Base-by-base conservation (phyloP, 1,140 invertebrate genomes). In the Oncopeltus fasciatus region DNA sequence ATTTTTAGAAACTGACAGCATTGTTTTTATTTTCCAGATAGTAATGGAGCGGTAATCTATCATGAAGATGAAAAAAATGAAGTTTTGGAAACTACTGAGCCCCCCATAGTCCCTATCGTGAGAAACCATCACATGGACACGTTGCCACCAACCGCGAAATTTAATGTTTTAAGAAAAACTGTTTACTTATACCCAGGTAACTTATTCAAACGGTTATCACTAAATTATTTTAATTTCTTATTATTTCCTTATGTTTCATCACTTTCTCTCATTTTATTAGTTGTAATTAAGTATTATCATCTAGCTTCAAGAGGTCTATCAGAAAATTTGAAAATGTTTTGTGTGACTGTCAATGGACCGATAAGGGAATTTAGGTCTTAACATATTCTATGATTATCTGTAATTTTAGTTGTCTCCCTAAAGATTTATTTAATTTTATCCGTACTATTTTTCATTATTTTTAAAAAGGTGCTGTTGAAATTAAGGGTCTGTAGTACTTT, bases 31-130 rank as follows among this genome's bases (percentile, higher is more conserved):
- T 57, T 57, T 57, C 14, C 56, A 57, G 56, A 26, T 57, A 33
- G 56, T 57, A 28, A 57, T 18, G 56, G 56, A 57, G 56, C n/a
- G 28, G 56, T 57, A 57, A 57, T 57, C 28, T 57, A 38, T 21
- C 18, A 57, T 57, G 56, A 57, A 57, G 56, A 38, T n/a, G 26
- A 57, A 57, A 24, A 38, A 33, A 38, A 33, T 31, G 14, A 57
- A 38, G 56, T 57, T 11, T n/a, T 57, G 56, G 56, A 26, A n/a
- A 14, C 56, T 31, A 28, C 16, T n/a, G 26, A 31, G 56, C 56
- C 56, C 33, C n/a, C 21, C 29, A n/a, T 57, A 57, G 56, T 26
- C 28, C 56, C 56, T 28, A 57, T 26, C 11, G 2, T 29, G 16
- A 20, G n/a, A 33, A 28, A 57, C 24, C 26, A 38, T 12, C 56